These are phyloP conservation scores for Eupithecia tripunctaria DNA, from an alignment of 2,888 invertebrate genomes.

Conservation along the genomic window DNA sequence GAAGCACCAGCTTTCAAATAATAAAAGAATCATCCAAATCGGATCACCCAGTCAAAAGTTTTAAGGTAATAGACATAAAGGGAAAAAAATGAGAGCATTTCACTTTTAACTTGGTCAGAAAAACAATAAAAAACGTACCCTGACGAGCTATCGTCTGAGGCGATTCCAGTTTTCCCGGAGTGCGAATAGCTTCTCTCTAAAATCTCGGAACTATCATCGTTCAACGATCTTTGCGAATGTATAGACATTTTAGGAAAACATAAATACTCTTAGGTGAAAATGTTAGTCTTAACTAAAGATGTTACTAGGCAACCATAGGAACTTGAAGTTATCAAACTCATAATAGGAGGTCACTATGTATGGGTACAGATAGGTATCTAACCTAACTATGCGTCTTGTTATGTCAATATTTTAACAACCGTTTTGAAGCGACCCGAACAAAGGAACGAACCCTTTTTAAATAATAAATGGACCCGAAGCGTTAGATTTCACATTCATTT, in stretches of 20 bases:
- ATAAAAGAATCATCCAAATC: too few relatives aligned
- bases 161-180: constrained; percentile 58
- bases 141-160: constrained; percentile 67
- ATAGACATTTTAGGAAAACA: constrained; percentile 64
- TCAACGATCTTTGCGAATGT: constrained; percentile 72
- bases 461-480: too few relatives aligned
- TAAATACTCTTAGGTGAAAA: not conserved
- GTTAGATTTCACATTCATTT: too few relatives aligned
- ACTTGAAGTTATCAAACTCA: not conserved
- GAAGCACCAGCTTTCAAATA: too few relatives aligned
- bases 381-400: constrained; percentile 48
- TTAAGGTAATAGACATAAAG: too few relatives aligned
- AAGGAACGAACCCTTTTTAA: too few relatives aligned
- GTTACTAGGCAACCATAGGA: not conserved
- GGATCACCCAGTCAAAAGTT: too few relatives aligned
- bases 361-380: not conserved
- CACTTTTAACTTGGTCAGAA: not conserved
- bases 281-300: constrained; percentile 17
- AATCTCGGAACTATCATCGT: constrained; percentile 74
- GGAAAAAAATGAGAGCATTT: not conserved
- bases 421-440: not conserved
- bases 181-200: constrained; percentile 70
- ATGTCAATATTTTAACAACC: constrained; percentile 52
- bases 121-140: constrained; percentile 56
- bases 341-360: not conserved